A percentile compares a stretch with the other conserved stretches of the same genome.
These are phyloP conservation scores for Isaurus tuberculatus DNA, from an alignment of 92 coral and sea anemone species.

Conservation along the genomic window DNA sequence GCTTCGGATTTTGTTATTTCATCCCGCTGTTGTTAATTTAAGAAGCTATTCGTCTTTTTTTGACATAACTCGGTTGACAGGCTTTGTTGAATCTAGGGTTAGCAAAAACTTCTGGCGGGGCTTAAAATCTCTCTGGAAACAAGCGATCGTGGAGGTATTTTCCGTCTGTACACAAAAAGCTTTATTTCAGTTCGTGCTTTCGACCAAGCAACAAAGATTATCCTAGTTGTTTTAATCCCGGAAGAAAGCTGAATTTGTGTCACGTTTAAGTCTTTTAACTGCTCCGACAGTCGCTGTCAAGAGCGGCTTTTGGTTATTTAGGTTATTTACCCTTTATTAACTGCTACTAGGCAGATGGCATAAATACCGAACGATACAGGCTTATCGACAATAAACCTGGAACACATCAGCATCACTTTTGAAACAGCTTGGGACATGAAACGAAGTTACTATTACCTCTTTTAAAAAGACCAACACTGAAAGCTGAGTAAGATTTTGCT, in stretches of 20 bases:
- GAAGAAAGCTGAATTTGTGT: slow-evolving; percentile 48
- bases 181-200: slow-evolving; percentile 5
- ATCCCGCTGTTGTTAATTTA: slow-evolving; percentile 5
- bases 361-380: slow-evolving; percentile 51
- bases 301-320: background rate
- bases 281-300: slow-evolving; percentile 45
- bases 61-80: slow-evolving; percentile 19
- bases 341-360: slow-evolving; percentile 73
- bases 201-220: slow-evolving; percentile 15
- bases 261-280: slow-evolving; percentile 24
- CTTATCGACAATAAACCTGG: background rate
- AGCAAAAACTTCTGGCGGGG: background rate
- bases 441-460: background rate
- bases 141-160: slow-evolving; percentile 31
- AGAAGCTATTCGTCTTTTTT: background rate
- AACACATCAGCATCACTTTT: slow-evolving; percentile 18
- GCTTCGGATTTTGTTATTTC: background rate
- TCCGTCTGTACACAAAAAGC: slow-evolving; percentile 1
- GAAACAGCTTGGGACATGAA: background rate
- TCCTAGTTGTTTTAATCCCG: slow-evolving; percentile 32
- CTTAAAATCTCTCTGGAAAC: background rate
- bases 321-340: slow-evolving; percentile 25
- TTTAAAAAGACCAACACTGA: background rate
- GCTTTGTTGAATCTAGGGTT: slow-evolving; percentile 21
- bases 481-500: background rate